phyloP scores from a whole-genome alignment of 2,113 vertebrate species.

The Microcebus lehilahytsara region DNA sequence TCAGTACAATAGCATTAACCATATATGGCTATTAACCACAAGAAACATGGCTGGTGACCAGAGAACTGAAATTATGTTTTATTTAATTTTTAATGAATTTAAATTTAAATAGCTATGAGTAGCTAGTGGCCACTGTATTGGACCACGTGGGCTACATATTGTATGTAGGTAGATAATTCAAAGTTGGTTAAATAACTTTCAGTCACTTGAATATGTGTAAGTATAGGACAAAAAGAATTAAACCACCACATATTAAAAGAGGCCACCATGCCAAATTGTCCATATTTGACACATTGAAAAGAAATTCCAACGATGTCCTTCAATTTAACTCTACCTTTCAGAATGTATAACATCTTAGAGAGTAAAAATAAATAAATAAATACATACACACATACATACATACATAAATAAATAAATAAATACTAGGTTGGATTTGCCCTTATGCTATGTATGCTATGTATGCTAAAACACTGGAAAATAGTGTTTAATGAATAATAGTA shows the following conservation, averaged over 20 bases:
- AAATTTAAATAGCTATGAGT: not conserved
- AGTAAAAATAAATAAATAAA: no score
- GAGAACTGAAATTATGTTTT: not conserved
- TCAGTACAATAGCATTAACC: not conserved
- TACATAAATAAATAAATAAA: no score
- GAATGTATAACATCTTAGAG: not conserved
- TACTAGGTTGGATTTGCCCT: not conserved
- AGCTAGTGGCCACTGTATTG: no score
- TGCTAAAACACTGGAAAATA: not conserved
- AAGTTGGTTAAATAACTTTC: not conserved
- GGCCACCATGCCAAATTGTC: not conserved
- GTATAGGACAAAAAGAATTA: not conserved
- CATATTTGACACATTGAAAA: not conserved
- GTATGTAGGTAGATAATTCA: not conserved
- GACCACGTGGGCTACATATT: rapidly evolving
- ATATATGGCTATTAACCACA: rapidly evolving
- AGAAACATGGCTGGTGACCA: not conserved
- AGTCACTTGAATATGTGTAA: not conserved
- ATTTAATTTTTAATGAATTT: not conserved
- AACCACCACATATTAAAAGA: not conserved
- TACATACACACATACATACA: not conserved
- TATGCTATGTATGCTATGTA: not conserved
- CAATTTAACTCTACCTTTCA: not conserved
- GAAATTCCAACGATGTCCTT: not conserved
- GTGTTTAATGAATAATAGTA: not conserved